These are phyloP conservation scores for Caenorhabditis panamensis DNA, from an alignment of 2,888 invertebrate genomes.

Conservation along the genomic window DNA sequence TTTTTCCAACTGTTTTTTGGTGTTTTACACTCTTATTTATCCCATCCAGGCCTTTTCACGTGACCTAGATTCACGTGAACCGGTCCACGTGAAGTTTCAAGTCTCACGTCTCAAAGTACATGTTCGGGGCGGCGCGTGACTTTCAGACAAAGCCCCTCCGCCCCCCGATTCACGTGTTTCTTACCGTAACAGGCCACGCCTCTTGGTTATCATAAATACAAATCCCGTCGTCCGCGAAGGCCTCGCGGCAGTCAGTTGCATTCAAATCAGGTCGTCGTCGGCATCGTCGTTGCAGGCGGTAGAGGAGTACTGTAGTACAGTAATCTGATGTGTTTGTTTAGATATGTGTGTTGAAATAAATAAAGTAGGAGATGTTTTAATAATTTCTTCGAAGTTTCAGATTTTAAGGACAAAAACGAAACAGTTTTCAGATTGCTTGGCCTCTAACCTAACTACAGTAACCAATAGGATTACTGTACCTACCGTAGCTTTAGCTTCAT, in stretches of 20 bases:
- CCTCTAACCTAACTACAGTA: background rate
- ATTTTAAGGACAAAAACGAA: background rate
- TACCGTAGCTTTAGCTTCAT: background rate
- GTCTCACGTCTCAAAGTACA: conserved; percentile 4
- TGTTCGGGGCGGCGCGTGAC: background rate
- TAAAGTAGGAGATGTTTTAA: background rate
- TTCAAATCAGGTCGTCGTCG: background rate
- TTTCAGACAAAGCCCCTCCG: background rate
- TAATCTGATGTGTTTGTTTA: background rate
- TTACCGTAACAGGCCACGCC: background rate
- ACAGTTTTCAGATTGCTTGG: no score
- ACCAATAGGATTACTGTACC: background rate
- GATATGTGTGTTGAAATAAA: background rate
- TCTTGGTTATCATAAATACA: background rate
- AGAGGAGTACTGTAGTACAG: background rate
- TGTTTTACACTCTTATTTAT: no score
- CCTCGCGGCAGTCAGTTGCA: background rate
- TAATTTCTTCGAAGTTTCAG: background rate
- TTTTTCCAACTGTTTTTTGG: background rate
- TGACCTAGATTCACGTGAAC: background rate
- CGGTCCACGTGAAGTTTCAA: background rate
- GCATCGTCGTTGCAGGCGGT: background rate
- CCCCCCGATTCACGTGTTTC: background rate
- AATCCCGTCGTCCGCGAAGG: background rate
- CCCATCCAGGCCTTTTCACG: no score